Conservation (phyloP, 1,140 invertebrate species). For the Zaprionus vittiger region DNA sequence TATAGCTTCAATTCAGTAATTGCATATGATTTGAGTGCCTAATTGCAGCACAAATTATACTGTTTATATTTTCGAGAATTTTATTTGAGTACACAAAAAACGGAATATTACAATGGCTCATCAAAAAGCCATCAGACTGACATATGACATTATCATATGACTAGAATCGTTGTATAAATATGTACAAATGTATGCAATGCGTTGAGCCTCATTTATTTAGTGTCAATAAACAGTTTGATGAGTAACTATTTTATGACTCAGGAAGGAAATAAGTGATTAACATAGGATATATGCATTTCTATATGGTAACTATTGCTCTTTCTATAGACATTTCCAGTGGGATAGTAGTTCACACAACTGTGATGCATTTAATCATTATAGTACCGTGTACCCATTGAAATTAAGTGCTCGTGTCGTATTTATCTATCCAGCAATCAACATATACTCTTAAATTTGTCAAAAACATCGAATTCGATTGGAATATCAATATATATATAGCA, state of each 20-base stretch:
- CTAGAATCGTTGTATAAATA: conserved; percentile 1
- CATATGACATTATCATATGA: conserved; percentile 6
- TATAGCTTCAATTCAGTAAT: conserved; percentile 1
- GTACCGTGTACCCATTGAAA: no score
- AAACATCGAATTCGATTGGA: no score
- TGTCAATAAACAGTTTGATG: conserved; percentile 7
- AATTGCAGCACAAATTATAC: conserved; percentile 14
- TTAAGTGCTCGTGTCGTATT: no score
- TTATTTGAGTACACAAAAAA: background rate
- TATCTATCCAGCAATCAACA: no score
- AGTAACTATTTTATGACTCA: conserved; percentile 22
- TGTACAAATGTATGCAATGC: background rate
- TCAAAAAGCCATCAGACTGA: conserved; percentile 10
- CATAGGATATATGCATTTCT: background rate
- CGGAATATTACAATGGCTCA: background rate
- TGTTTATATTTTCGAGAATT: conserved; percentile 10
- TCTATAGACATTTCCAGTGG: background rate
- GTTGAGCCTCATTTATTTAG: conserved; percentile 9
- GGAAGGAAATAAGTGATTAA: background rate
- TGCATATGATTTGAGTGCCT: background rate
- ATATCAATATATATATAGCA: no score
- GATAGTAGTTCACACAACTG: background rate
- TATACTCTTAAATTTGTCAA: no score
- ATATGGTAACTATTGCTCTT: background rate
- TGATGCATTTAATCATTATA: no score